Base-by-base conservation (phyloP, 2,888 invertebrate species). In the Lutraria lutraria region DNA sequence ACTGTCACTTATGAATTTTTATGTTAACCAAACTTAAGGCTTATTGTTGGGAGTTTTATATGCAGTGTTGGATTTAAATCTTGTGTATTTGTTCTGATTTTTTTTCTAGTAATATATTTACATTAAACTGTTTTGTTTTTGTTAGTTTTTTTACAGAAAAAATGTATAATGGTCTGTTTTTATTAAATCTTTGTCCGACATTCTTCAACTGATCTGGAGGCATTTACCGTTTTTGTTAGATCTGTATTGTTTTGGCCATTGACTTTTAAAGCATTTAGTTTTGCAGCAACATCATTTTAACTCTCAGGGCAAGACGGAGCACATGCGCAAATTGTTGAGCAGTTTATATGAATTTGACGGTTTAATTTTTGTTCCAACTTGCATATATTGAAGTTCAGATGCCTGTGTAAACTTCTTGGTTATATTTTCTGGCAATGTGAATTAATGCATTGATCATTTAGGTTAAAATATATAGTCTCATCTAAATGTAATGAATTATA, bases 41-140 rank as follows among this genome's bases (percentile, higher is more conserved):
- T 68, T 68, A 25, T 25, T 68, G 63, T 68, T 68, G n/a, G n/a
- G 63, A 68, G n/a, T 68, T 60, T 68, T 68, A 25, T 25, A 25
- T 68, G 63, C 63, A 68, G 63, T 68, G 63, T 12, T 68, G 63
- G n/a, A 25, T n/a, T 25, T 68, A 12, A 25, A 68, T 68, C 63
- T 68, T 68, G 43, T n/a, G 63, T 68, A 68, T 68, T 63, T 25
- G 63, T 25, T 68, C 25, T 25, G 8, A 68, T 13, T 68, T 25
- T 63, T n/a, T 25, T 8, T 43, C 43, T 43, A 25, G 63, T 68
- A 68, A 68, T 68, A 25, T 68, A 68, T n/a, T n/a, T 68, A 12
- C 63, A 25, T 68, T 25, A 25, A 68, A 68, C n/a, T 12, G 63
- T 68, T n/a, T 68, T 68, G 2, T 2, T 43, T 43, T 43, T 43